phyloP scores from a whole-genome alignment of 2,797 vertebrate genomes.

The Hippopotamyrus pictus region DNA sequence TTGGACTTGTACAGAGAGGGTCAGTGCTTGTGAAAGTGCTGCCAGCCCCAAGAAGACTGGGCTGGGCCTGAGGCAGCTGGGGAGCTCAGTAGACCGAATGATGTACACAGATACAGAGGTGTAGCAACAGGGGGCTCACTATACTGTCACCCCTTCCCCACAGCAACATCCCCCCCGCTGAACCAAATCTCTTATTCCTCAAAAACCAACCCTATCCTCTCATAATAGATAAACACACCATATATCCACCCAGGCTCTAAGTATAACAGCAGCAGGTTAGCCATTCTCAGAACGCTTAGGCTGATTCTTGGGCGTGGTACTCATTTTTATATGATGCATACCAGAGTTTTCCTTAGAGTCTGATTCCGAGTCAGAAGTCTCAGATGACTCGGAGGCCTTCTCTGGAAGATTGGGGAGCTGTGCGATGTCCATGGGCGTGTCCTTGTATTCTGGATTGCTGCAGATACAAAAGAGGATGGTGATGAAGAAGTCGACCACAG shows the following conservation, averaged over 20 bases:
- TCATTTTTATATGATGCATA: constrained; percentile 43
- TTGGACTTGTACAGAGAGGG: constrained; percentile 11
- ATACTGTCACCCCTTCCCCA: constrained; percentile 34
- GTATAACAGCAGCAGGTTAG: neutral
- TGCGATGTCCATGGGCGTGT: constrained; percentile 90
- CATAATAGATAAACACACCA: neutral
- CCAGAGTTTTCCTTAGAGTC: constrained; percentile 98
- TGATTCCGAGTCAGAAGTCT: constrained; percentile 93
- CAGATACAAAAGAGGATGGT: constrained; percentile 32
- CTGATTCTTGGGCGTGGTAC: neutral
- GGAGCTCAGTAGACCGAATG: constrained; percentile 33
- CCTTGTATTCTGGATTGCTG: constrained; percentile 91
- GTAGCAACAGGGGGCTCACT: constrained; percentile 33
- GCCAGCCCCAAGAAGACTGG: constrained; percentile 15
- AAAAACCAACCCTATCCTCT: neutral
- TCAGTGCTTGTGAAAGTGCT: constrained; percentile 7
- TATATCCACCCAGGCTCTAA: neutral
- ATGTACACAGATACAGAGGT: constrained; percentile 36
- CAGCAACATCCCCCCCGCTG: neutral
- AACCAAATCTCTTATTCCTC: neutral
- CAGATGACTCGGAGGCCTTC: constrained; percentile 91
- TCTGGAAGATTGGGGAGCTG: constrained; percentile 92
- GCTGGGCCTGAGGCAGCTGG: constrained; percentile 39
- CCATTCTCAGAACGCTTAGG: neutral
- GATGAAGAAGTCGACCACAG: constrained; percentile 28